Conservation (phyloP, 2,113 vertebrate genomes). For the Heloderma charlesbogerti region DNA sequence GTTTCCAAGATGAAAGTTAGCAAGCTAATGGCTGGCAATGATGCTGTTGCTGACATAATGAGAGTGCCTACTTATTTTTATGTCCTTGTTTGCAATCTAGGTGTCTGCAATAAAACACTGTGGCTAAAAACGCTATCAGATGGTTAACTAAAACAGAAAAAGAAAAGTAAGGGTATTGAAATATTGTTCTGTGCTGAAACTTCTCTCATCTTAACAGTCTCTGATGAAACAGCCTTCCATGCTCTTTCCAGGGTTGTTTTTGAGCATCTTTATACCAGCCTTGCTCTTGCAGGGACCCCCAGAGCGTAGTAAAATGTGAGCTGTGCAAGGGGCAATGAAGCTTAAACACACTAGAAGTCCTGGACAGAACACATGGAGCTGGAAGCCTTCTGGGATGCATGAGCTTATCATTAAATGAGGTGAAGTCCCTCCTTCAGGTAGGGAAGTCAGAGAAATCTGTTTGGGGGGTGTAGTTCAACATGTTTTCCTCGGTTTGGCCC, state of each 20-base stretch:
- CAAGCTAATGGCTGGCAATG: slow-evolving; percentile 48
- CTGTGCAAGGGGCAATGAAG: background rate
- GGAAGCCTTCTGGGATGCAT: background rate
- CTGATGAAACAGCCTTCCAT: background rate
- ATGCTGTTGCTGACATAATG: slow-evolving; percentile 45
- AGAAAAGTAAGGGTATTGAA: slow-evolving; percentile 14
- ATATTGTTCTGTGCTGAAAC: background rate
- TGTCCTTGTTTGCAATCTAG: slow-evolving; percentile 49
- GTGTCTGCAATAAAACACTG: background rate
- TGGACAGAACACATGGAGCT: background rate
- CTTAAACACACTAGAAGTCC: background rate
- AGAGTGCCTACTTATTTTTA: slow-evolving; percentile 51
- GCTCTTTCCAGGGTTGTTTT: background rate
- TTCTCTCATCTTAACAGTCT: background rate
- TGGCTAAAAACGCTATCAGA: slow-evolving; percentile 10
- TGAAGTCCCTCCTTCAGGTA: background rate
- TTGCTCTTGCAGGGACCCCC: background rate
- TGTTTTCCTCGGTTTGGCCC: too few relatives aligned
- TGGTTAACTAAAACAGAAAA: slow-evolving; percentile 46
- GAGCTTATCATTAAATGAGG: background rate
- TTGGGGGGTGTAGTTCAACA: background rate
- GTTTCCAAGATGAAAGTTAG: slow-evolving; percentile 31
- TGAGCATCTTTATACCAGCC: background rate
- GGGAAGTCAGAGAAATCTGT: too few relatives aligned
- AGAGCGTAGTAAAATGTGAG: background rate